Base-by-base conservation (phyloP, 2,888 invertebrate genomes). In the Philonicus albiceps region DNA sequence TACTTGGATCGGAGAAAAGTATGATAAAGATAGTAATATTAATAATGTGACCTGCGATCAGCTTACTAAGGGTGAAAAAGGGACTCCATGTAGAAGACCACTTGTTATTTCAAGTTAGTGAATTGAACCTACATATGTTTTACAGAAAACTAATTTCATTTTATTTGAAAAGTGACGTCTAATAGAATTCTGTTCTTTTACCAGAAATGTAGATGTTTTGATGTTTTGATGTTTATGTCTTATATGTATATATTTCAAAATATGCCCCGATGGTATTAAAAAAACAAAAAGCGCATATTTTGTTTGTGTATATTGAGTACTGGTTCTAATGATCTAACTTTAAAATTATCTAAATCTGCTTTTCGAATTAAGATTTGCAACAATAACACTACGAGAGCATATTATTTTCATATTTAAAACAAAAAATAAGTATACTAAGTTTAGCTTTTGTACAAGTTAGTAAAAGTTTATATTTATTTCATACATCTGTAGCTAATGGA, bases 1-100 rank as follows among this genome's bases (percentile, higher is more conserved):
- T 90, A 95, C 95, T 0, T 96, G 96, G 96, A 91, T 95, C 2
- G 95, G 95, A 0, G 94, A 95, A 0, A 93, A 93, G 88, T 95
- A 91, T 89, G 93, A 94, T 90, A 94, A 95, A 88, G 91, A 93
- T 31, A 94, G 93, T 88, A 90, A 90, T 2, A 93, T 94, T 86
- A 88, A 91, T 88, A 93, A 93, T 88, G 93, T 94, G 1, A 94
- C 93, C 16, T 94, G 94, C 88, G 92, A 93, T 22, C 93, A 93
- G 31, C 92, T 94, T 55, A 94, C 94, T 3, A 91, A 92, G 2
- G 93, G 94, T 27, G 90, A 93, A 8, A 91, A 91, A 30, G 93
- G 94, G 86, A 92, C 95, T 49, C 95, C 95, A 1, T 96, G 95
- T 89, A 91, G 93, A 85, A 91, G 93, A 76, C 96, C 96, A 0